Evolutionary conservation across 2,797 vertebrate species (phyloP), one percentile per base, ranked within the genome.

Genomic region (Pipistrellus kuhlii): DNA sequence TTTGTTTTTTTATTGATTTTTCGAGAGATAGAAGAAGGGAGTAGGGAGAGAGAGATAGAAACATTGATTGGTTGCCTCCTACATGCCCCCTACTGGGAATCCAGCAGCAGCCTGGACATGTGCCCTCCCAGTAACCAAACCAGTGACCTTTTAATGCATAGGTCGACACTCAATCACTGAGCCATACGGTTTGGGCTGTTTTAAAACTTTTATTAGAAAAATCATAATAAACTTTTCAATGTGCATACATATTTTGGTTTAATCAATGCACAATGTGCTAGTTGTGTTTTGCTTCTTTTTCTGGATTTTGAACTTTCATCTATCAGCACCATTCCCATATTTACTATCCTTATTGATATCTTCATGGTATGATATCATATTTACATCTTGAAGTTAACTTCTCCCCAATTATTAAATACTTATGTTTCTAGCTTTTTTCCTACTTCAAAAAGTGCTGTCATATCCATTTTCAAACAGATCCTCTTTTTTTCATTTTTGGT

Each of bases 221-320:
- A 51, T 53, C 32, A 75, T 72, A 11, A 93, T 80, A 48, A 71
- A 85, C 20, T 93, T 81, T 32, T 84, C 53, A 76, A 8, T 72
- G 46, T 80, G 20, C 5, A 25, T 14, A 38, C 35, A 76, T 38
- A 32, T 38, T 66, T 81, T 21, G 57, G 55, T 69, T 81, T 77
- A 85, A 27, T 77, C 32, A 72, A 20, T 89, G 17, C 64, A 21
- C 35, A 53, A 4, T 51, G n/a, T 72, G 73, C 48, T 76, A n/a
- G 82, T 93, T 81, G 8, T 41, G 51, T 88, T 91, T 84, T 85
- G 55, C 57, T 64, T 73, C 77, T 83, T 85, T 93, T 75, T 72
- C 66, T 64, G 32, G 71, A 64, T 85, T 93, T 91, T 82, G 18
- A 82, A 85, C 64, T 88, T 72, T 85, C 23, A 44, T 12, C n/a